phyloP scores from a whole-genome alignment of 1,140 invertebrate species.

The Ylistrum balloti region DNA sequence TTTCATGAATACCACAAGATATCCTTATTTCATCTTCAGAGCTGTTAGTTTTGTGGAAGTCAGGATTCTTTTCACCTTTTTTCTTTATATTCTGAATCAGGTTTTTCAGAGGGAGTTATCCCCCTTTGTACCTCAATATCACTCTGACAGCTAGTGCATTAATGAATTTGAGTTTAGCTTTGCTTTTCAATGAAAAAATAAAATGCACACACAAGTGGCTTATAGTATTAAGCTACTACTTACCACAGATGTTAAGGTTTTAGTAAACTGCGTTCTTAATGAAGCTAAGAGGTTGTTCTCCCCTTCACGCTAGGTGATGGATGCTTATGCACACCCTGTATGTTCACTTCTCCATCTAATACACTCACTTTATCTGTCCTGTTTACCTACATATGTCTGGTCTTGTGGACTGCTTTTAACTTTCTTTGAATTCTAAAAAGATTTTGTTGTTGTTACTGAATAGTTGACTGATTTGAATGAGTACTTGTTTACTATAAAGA shows the following conservation, averaged over 20 bases:
- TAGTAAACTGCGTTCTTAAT: constrained; percentile 1
- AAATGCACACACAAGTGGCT: background rate
- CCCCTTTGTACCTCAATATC: background rate
- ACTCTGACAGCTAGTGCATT: background rate
- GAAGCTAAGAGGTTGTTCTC: background rate
- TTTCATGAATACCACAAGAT: no score
- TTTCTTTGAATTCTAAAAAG: no score
- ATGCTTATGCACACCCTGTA: background rate
- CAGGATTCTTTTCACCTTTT: no score
- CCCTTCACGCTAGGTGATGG: constrained; percentile 9
- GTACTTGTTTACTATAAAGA: no score
- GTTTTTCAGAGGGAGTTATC: no score
- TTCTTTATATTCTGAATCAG: no score
- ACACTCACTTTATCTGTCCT: background rate
- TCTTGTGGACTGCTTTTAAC: background rate
- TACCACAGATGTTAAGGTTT: background rate
- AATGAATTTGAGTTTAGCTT: background rate
- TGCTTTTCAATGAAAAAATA: background rate
- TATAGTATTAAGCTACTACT: background rate
- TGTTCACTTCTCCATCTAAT: background rate
- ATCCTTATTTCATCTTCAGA: no score
- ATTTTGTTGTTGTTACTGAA: no score
- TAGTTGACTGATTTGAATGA: no score
- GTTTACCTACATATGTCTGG: background rate
- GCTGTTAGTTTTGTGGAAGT: no score